Evolutionary conservation across 2,888 invertebrate species (phyloP).

Genomic region (Drosophila paramelanica): DNA sequence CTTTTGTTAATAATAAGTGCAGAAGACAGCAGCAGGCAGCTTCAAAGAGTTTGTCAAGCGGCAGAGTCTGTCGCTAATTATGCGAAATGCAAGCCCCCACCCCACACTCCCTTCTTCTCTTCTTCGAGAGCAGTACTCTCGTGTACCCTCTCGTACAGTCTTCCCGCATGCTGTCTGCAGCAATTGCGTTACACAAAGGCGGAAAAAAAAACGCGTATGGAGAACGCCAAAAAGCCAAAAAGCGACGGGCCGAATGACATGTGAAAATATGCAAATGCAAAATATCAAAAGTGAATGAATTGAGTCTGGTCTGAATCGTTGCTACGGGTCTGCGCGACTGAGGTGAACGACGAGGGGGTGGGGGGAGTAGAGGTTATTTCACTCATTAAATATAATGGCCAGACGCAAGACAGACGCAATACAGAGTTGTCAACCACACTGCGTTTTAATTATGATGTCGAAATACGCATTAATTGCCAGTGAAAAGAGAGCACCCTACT

Average conservation of each 20-base stretch:
- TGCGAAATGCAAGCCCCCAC: slow-evolving; percentile 48
- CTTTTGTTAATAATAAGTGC: slow-evolving; percentile 23
- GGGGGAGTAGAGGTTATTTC: slow-evolving; percentile 22
- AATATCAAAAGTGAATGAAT: slow-evolving; percentile 78
- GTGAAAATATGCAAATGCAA: slow-evolving; percentile 79
- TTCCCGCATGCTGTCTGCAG: slow-evolving; percentile 71
- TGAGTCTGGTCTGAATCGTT: slow-evolving; percentile 45
- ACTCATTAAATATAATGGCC: slow-evolving; percentile 72
- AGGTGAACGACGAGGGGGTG: slow-evolving; percentile 17
- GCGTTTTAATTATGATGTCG: slow-evolving; percentile 79
- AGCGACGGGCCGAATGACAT: slow-evolving; percentile 72
- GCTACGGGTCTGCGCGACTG: slow-evolving; percentile 29
- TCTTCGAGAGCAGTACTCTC: background rate
- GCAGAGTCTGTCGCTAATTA: slow-evolving; percentile 81
- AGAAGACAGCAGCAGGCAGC: slow-evolving; percentile 52
- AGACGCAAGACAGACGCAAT: slow-evolving; percentile 52
- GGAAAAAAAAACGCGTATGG: slow-evolving; percentile 46
- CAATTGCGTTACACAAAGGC: slow-evolving; percentile 72
- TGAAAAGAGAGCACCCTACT: slow-evolving; percentile 57
- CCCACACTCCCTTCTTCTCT: no score
- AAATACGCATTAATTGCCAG: slow-evolving; percentile 78
- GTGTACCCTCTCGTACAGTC: slow-evolving; percentile 6
- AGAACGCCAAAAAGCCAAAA: slow-evolving; percentile 72
- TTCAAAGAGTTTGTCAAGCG: slow-evolving; percentile 81
- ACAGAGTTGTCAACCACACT: slow-evolving; percentile 56